Evolutionary conservation across 2,888 invertebrate species (phyloP).

Genomic region (Drosophila neutralis): DNA sequence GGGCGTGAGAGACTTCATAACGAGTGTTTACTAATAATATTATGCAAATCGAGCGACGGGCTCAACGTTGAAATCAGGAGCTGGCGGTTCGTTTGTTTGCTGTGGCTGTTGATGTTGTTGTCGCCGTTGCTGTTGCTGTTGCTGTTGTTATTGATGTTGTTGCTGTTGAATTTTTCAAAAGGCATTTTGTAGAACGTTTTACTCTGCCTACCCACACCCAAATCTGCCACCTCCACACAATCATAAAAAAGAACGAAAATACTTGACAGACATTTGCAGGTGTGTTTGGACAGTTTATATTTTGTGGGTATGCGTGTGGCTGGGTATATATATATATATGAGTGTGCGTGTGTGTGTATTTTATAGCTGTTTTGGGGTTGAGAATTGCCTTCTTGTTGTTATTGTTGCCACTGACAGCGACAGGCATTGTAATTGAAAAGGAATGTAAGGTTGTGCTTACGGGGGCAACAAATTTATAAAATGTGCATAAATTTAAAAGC

Average conservation of each 20-base stretch:
- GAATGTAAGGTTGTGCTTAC: conserved; percentile 54
- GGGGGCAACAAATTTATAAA: conserved; percentile 49
- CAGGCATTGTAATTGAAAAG: conserved; percentile 74
- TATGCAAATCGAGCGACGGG: conserved; percentile 74
- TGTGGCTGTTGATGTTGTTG: conserved; percentile 27
- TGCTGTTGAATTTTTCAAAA: conserved; percentile 75
- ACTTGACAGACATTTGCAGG: conserved; percentile 70
- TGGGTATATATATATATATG: not conserved
- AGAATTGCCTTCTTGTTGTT: conserved; percentile 33
- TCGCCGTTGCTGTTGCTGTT: conserved; percentile 54
- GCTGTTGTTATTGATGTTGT: conserved; percentile 33
- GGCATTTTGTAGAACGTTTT: conserved; percentile 75
- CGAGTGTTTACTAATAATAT: conserved; percentile 81
- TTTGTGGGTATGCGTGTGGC: conserved; percentile 12
- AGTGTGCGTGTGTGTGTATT: conserved; percentile 16
- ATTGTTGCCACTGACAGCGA: conserved; percentile 56
- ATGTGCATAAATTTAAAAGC: conserved; percentile 68
- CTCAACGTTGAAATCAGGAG: conserved; percentile 48
- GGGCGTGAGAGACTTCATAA: conserved; percentile 67
- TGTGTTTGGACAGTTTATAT: conserved; percentile 59
- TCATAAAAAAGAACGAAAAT: conserved; percentile 26
- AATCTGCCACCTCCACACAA: not conserved
- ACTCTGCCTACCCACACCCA: conserved; percentile 21
- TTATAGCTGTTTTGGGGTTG: conserved; percentile 30
- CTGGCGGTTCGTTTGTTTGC: conserved; percentile 44